Evolutionary conservation across 1,140 invertebrate genomes (phyloP), one percentile per base, ranked within the genome.

Genomic region (Tenebrio molitor): DNA sequence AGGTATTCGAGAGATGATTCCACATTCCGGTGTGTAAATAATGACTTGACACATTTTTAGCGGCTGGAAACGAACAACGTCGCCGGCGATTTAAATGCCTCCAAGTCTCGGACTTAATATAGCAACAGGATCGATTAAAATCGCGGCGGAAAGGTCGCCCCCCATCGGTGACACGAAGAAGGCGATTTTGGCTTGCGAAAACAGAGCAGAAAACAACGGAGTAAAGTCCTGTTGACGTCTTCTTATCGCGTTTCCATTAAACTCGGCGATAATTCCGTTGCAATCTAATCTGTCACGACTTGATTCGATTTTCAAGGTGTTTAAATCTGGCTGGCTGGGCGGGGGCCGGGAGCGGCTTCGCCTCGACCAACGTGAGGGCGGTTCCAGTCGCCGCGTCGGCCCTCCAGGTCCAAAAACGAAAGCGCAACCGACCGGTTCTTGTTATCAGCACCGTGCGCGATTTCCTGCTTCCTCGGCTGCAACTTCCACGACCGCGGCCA

Each of bases 171-270:
- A 41, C 36, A 41, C 36, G n/a, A 41, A 41, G 36, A 41, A n/a
- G n/a, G n/a, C n/a, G n/a, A n/a, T n/a, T n/a, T n/a, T n/a, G n/a
- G n/a, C n/a, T n/a, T n/a, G 36, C 36, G 5, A 12, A 39, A 39
- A 12, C 6, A n/a, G 36, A 7, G 2, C 2, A 7, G n/a, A 39
- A 29, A 58, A 58, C 17, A 29, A 25, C 19, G 50, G 19, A n/a
- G n/a, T 14, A 58, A 58, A 58, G 50, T 58, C 50, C 23, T 29
- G 50, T 29, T 33, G 50, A 58, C 50, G 29, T 58, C 23, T 29
- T 17, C 46, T 58, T 58, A 58, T 58, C 50, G 21, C 12, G n/a
- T 14, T 12, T 50, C n/a, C 15, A 17, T 17, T 16, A 16, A 46
- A 14, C 7, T 17, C 15, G 42, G 3, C 8, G 25, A 29, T 21